Percentiles rank a stretch among this genome's conserved stretches.
Evolutionary conservation across 2,888 invertebrate genomes (phyloP).

Genomic region (Brachyopa scutellaris): DNA sequence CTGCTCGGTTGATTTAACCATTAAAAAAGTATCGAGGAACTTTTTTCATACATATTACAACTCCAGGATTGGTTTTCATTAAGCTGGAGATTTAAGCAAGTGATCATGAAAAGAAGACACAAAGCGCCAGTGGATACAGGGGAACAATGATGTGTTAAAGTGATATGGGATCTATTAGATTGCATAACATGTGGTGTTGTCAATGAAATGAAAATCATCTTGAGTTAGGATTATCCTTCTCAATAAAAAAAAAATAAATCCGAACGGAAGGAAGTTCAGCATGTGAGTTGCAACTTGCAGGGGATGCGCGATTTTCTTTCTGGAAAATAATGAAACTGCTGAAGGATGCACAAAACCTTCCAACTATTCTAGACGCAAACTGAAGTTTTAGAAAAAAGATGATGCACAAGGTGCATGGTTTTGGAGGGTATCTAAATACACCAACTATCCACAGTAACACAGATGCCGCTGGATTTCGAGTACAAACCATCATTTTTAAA

Average conservation of each 20-base stretch:
- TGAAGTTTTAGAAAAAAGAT: too few relatives aligned
- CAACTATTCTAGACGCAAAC: too few relatives aligned
- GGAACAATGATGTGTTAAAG: conserved; percentile 57
- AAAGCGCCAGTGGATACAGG: conserved; percentile 22
- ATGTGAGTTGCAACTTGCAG: too few relatives aligned
- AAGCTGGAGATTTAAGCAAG: conserved; percentile 58
- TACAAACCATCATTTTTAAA: too few relatives aligned
- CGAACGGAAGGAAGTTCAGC: conserved; percentile 61
- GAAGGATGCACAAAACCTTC: too few relatives aligned
- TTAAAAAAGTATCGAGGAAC: conserved; percentile 18
- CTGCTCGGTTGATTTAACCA: conserved; percentile 64
- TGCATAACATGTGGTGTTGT: conserved; percentile 46
- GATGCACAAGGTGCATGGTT: too few relatives aligned
- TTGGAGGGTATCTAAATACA: too few relatives aligned
- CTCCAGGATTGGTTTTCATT: conserved; percentile 40
- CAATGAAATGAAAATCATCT: conserved; percentile 58
- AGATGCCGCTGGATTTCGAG: too few relatives aligned
- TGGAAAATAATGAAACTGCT: too few relatives aligned
- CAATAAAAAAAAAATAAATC: neutral
- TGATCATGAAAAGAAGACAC: conserved; percentile 44
- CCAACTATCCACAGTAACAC: too few relatives aligned
- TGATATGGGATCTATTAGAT: conserved; percentile 63
- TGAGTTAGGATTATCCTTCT: conserved; percentile 65
- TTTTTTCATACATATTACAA: too few relatives aligned
- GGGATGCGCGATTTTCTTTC: too few relatives aligned